These are phyloP conservation scores for Ianthella basta DNA, from an alignment of 37 sponge, comb jelly and placozoan species.

Conservation along the genomic window DNA sequence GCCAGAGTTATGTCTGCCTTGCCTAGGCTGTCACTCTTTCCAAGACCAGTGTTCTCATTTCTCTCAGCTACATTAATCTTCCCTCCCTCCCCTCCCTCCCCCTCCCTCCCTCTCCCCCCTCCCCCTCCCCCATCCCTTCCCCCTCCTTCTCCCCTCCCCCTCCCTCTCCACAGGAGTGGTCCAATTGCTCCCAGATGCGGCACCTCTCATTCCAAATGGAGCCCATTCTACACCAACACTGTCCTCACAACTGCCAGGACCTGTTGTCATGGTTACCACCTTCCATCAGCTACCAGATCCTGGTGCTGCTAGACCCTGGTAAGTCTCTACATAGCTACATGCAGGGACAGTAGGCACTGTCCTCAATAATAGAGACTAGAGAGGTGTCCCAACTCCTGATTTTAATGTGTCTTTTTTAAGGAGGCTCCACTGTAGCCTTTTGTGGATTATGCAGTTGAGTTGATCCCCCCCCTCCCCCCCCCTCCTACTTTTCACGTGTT, in stretches of 20 bases:
- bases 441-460: too few species aligned
- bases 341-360: too few species aligned
- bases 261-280: constrained; percentile 94
- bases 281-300: constrained; percentile 62
- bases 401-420: too few species aligned
- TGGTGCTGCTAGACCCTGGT: constrained; percentile 89
- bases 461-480: too few species aligned
- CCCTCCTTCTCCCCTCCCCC: too few species aligned
- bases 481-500: too few species aligned
- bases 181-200: constrained; percentile 90
- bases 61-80: background rate
- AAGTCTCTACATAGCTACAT: background rate
- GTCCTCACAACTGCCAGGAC: constrained; percentile 96
- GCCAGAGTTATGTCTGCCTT: too few species aligned
- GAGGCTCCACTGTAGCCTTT: too few species aligned
- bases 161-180: constrained; percentile 49
- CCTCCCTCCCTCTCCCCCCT: too few species aligned
- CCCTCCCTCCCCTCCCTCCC: background rate
- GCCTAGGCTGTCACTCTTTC: too few species aligned
- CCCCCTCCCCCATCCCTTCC: background rate
- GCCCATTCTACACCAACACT: constrained; percentile 83
- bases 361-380: too few species aligned
- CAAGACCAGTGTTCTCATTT: background rate
- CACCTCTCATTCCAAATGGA: constrained; percentile 87
- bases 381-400: too few species aligned